Evolutionary conservation across 1,140 invertebrate genomes (phyloP), one percentile per base, ranked within the genome.

Genomic region (Battus philenor): DNA sequence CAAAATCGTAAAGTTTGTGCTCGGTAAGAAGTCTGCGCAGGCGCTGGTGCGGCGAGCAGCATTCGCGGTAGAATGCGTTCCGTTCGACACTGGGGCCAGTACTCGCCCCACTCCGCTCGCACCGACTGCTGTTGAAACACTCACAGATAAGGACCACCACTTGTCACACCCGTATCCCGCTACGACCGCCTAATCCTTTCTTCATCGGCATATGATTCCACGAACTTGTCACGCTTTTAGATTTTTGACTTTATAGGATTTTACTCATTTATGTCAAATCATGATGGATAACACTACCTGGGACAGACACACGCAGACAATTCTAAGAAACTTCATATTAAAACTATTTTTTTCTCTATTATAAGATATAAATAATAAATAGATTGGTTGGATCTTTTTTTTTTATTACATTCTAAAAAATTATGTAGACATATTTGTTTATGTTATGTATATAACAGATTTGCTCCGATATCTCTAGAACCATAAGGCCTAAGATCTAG

Each of bases 81-180:
- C 70, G 64, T 31, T 58, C 41, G 32, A 20, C n/a, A 27, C 6
- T 11, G 11, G 36, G 10, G 47, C 33, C 46, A 26, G 54, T 27
- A 50, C 32, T 13, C 55, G 50, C 76, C 73, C 76, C 76, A 73
- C 76, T 73, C 34, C 48, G 24, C 8, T 9, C 24, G n/a, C n/a
- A 9, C 33, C 56, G 34, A 15, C 48, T 47, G 48, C 64, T 70
- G 70, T 70, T 50, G 64, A 68, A 74, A 70, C 67, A 31, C 38
- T 47, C 51, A 50, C 53, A 69, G 76, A 80, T 80, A 80, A 80
- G 76, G 69, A 70, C 69, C 66, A 64, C 61, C 54, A 63, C 53
- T 64, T 45, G 31, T 50, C 46, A 51, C 54, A 52, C 59, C 54
- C 57, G 29, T 41, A 45, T 51, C 51, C 58, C 68, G 66, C 63